Percentiles rank a stretch among this genome's conserved stretches.
Conservation (phyloP, 2,797 vertebrate species). For the Onychomys leucogaster region DNA sequence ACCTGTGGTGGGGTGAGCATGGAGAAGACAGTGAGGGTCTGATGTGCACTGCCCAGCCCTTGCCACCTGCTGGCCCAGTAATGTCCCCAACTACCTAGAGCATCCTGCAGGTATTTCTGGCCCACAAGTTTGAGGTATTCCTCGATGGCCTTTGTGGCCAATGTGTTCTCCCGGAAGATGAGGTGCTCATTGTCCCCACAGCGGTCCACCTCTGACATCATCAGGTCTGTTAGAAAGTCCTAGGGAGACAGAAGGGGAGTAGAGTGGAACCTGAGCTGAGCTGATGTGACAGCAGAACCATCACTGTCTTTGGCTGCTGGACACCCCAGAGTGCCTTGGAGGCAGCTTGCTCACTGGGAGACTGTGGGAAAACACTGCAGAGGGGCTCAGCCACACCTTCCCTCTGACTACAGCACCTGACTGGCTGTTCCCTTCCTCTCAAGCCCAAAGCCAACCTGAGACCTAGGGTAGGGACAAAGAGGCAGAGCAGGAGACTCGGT, state of each 20-base stretch:
- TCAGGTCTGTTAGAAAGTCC: slow-evolving; percentile 99
- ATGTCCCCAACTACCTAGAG: slow-evolving; percentile 93
- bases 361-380: not conserved
- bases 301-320: not conserved
- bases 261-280: not conserved
- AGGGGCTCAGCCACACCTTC: not conserved
- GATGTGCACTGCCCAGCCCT: fast-evolving
- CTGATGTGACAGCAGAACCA: not conserved
- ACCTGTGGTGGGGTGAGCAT: slow-evolving; percentile 86
- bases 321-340: no score
- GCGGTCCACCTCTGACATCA: slow-evolving; percentile 99
- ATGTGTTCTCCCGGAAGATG: slow-evolving; percentile 98
- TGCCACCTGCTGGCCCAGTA: not conserved
- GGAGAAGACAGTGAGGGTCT: not conserved
- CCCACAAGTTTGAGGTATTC: slow-evolving; percentile 99
- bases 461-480: not conserved
- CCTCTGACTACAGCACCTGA: not conserved
- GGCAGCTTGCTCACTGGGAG: not conserved
- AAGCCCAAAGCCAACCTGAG: not conserved
- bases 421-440: not conserved
- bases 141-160: slow-evolving; percentile 99
- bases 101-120: slow-evolving; percentile 99
- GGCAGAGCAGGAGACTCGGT: not conserved
- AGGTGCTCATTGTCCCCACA: slow-evolving; percentile 99
- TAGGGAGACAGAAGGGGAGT: slow-evolving; percentile 83